Conservation (phyloP, 2,888 invertebrate species). For the Penaeus monodon region DNA sequence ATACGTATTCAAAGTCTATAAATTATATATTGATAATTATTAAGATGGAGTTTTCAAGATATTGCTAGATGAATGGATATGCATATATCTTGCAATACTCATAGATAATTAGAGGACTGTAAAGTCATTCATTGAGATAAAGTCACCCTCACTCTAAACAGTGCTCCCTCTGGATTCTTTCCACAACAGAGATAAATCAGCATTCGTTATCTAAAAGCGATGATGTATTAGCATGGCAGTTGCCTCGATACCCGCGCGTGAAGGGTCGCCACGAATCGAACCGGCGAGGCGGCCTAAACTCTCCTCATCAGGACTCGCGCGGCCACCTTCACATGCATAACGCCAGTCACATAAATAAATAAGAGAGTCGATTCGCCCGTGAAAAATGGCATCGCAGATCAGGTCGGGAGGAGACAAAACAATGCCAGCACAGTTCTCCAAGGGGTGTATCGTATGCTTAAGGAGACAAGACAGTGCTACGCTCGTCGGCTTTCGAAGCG, state of each 20-base stretch:
- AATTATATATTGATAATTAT: too few species aligned
- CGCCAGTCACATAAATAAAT: conserved; percentile 32
- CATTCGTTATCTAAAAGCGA: too few species aligned
- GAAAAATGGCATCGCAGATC: conserved; percentile 35
- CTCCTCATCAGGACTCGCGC: conserved; percentile 13
- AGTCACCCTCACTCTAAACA: too few species aligned
- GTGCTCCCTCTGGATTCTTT: too few species aligned
- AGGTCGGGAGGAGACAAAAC: conserved; percentile 29
- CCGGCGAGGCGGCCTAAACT: background rate
- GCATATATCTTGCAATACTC: too few species aligned
- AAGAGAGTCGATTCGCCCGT: conserved; percentile 18
- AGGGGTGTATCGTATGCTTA: conserved; percentile 8
- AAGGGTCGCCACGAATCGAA: background rate
- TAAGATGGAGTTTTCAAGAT: too few species aligned
- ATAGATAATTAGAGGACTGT: too few species aligned
- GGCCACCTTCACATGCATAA: conserved; percentile 30
- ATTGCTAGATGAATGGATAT: too few species aligned
- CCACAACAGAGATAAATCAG: too few species aligned
- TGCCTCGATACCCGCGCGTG: background rate
- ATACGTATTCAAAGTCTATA: too few species aligned
- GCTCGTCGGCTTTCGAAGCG: background rate
- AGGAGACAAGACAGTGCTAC: conserved; percentile 10
- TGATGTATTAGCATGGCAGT: too few species aligned
- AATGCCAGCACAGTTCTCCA: conserved; percentile 22
- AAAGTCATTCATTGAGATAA: too few species aligned